Base-by-base conservation (phyloP, 2,113 vertebrate genomes). In the Pelodiscus sinensis region DNA sequence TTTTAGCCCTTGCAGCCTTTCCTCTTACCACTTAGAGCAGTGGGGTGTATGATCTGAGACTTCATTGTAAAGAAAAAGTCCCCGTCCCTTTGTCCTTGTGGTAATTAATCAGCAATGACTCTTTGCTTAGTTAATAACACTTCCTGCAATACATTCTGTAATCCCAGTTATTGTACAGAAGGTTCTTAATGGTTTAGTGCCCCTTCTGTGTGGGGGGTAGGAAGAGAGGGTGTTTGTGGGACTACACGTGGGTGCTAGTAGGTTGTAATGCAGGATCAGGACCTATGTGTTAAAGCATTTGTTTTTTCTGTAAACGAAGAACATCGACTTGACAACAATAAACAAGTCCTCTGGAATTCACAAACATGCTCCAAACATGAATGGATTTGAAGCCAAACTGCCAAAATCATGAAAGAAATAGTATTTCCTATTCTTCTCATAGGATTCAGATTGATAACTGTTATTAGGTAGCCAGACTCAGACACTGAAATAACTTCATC, bases 21-120 rank as follows among this genome's bases (percentile, higher is more conserved):
- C 86, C 92, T 88, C 84, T 92, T 81, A 94, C 94, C n/a, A 38
- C 16, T 0, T 0, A 58, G 88, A 90, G 79, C 93, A 85, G 90
- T 16, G 35, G 82, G 77, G 58, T 2, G 71, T 55, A 19, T 81
- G 27, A 52, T 0, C 2, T 14, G 80, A 96, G 87, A 38, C 88
- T 95, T 86, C 71, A 14, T 29, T 9, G 8, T 4, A 82, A 89
- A 94, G 91, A 35, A 92, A 90, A 96, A 94, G 94, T 97, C 96
- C 95, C 95, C 88, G 62, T 78, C 86, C 91, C 95, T 95, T 97
- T 89, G 96, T 97, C 98, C 97, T 97, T 98, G 95, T 97, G 97
- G 97, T 97, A 96, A 98, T 98, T 98, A 98, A 98, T 98, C 97
- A 94, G 97, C 52, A 22, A 81, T 68, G 91, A 94, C 92, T 97